Conservation (phyloP, 2,888 invertebrate species). For the Caradrina kadenii region DNA sequence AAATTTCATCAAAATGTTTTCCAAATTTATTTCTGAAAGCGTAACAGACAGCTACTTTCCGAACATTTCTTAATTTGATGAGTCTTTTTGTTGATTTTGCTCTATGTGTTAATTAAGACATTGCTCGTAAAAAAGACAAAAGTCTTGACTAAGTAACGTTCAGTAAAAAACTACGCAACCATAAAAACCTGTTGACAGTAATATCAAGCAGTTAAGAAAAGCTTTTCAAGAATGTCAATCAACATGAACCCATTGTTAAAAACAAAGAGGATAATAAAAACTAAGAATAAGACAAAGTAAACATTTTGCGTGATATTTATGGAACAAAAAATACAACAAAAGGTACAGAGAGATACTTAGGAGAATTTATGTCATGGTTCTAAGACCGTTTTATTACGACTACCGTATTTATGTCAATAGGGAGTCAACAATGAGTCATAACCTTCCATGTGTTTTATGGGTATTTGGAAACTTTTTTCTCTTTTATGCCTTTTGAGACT, state of each 20-base stretch:
- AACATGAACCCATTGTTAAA: slow-evolving; percentile 56
- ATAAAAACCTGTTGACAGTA: slow-evolving; percentile 44
- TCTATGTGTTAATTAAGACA: not conserved
- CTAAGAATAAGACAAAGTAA: slow-evolving; percentile 66
- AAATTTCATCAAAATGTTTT: too few species aligned
- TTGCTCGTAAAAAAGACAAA: slow-evolving; percentile 31
- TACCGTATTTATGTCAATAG: slow-evolving; percentile 77
- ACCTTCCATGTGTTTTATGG: slow-evolving; percentile 76
- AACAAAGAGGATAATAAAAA: slow-evolving; percentile 62
- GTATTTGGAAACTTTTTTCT: slow-evolving; percentile 66
- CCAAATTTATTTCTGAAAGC: too few species aligned
- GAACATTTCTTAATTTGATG: not conserved
- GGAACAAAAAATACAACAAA: slow-evolving; percentile 72
- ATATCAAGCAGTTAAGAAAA: slow-evolving; percentile 27
- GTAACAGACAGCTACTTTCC: too few species aligned
- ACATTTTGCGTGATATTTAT: slow-evolving; percentile 69
- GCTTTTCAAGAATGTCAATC: slow-evolving; percentile 58
- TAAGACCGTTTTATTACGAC: slow-evolving; percentile 74
- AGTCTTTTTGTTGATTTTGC: not conserved
- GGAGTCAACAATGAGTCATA: slow-evolving; percentile 80
- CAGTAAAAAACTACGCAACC: slow-evolving; percentile 18
- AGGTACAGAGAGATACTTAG: slow-evolving; percentile 66
- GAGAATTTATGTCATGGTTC: slow-evolving; percentile 72
- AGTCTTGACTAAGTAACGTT: slow-evolving; percentile 28
- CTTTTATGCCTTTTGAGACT: slow-evolving; percentile 51